Evolutionary conservation across 2,888 invertebrate genomes (phyloP).

Genomic region (Lumbricus terrestris): DNA sequence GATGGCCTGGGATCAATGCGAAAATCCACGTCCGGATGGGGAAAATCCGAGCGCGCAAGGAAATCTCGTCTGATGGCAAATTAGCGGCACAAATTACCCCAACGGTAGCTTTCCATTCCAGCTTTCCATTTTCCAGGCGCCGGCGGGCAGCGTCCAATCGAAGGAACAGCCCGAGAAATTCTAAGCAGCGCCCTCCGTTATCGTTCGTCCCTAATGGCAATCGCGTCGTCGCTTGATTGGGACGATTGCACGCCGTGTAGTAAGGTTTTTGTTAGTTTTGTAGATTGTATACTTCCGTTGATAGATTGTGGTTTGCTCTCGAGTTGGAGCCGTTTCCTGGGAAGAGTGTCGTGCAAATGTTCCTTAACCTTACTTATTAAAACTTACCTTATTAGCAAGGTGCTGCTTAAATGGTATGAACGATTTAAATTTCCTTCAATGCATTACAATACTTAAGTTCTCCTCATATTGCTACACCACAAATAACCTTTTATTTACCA

Average conservation of each 20-base stretch:
- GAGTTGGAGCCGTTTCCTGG: background rate
- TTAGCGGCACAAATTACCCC: constrained; percentile 3
- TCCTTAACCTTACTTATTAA: background rate
- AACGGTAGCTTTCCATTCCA: background rate
- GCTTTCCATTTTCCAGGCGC: background rate
- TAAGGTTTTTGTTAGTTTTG: background rate
- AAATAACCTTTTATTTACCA: no score
- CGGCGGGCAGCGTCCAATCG: background rate
- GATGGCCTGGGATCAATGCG: background rate
- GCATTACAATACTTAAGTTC: no score
- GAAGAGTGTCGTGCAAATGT: background rate
- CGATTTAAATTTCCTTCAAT: no score
- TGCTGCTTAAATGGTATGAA: no score
- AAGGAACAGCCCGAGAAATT: background rate
- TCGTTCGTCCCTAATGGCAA: background rate
- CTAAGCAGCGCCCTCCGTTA: background rate
- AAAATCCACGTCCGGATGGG: background rate
- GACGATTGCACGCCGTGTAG: background rate
- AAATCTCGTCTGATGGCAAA: background rate
- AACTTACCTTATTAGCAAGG: no score
- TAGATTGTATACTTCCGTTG: no score
- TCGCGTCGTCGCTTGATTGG: background rate
- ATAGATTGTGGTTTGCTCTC: background rate
- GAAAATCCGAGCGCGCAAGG: background rate
- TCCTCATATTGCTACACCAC: no score